Percentiles rank a stretch among this genome's conserved stretches.
Evolutionary conservation across 2,113 vertebrate species (phyloP).

Genomic region (Turdus rufiventris): DNA sequence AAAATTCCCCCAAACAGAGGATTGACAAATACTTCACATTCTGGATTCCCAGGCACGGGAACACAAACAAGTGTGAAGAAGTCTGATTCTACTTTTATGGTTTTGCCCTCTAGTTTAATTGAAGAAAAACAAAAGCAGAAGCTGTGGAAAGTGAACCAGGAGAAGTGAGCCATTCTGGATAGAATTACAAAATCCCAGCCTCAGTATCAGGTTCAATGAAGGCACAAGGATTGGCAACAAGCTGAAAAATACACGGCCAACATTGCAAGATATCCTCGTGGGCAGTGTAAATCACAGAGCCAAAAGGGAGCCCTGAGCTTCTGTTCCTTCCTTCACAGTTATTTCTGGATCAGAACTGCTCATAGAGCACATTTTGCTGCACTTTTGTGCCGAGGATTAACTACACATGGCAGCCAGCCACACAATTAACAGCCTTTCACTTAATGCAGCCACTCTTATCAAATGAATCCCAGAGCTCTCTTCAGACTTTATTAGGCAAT

Average conservation of each 20-base stretch:
- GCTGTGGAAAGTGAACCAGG: conserved; percentile 56
- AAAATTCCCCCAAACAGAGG: not conserved
- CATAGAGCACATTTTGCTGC: not conserved
- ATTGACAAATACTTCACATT: not conserved
- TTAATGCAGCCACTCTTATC: not conserved
- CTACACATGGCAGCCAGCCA: not conserved
- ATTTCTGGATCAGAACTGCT: not conserved
- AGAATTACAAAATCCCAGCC: conserved; percentile 66
- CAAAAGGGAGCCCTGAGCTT: conserved; percentile 45
- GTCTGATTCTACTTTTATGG: not conserved
- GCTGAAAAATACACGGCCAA: conserved; percentile 61
- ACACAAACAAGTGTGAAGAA: not conserved
- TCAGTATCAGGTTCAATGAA: conserved; percentile 53
- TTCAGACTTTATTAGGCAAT: not conserved
- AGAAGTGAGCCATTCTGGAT: conserved; percentile 64
- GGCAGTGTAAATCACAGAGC: not conserved
- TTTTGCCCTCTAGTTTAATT: conserved; percentile 56
- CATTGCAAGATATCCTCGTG: conserved; percentile 52
- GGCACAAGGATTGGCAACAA: conserved; percentile 72
- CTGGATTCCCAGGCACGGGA: not conserved
- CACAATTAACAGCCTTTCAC: conserved; percentile 14
- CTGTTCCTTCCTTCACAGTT: not conserved
- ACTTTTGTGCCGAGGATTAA: not conserved
- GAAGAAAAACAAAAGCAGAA: conserved; percentile 63
- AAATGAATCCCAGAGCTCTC: not conserved